A percentile compares a stretch with the other conserved stretches of the same genome.
phyloP scores from a whole-genome alignment of 2,888 invertebrate genomes.

The Himalopsyche kuldschensis region DNA sequence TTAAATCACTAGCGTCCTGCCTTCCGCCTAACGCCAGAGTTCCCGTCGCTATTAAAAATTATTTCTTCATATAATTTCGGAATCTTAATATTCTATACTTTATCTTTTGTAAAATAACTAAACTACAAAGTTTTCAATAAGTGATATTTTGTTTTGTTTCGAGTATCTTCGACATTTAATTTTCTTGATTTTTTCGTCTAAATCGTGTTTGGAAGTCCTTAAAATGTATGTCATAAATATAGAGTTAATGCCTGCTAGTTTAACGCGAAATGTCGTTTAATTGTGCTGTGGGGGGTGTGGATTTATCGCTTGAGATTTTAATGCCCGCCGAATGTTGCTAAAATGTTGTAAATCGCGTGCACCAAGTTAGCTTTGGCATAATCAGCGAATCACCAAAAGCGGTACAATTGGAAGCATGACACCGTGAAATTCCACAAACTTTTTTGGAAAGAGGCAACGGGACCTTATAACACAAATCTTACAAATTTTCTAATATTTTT shows the following conservation, averaged over 20 bases:
- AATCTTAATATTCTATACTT: no score
- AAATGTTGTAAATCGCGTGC: neutral
- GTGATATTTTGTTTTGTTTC: no score
- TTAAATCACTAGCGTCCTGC: neutral
- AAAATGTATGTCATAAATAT: no score
- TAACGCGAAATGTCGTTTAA: neutral
- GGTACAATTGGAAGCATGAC: neutral
- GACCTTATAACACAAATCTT: neutral
- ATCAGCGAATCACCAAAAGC: neutral
- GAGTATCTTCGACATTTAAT: no score
- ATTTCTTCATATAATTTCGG: no score
- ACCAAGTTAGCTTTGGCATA: neutral
- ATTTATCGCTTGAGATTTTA: neutral
- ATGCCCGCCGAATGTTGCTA: neutral
- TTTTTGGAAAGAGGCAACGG: neutral
- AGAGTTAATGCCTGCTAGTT: neutral
- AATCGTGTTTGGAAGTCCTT: no score
- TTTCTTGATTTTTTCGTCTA: no score
- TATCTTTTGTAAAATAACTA: no score
- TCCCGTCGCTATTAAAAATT: neutral
- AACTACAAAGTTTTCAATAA: no score
- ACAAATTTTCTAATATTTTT: neutral
- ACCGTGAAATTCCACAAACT: neutral
- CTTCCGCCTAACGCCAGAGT: neutral
- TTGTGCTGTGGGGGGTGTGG: neutral